Evolutionary conservation across 2,797 vertebrate genomes (phyloP), one percentile per base, ranked within the genome.

Genomic region (Semaprochilodus insignis): DNA sequence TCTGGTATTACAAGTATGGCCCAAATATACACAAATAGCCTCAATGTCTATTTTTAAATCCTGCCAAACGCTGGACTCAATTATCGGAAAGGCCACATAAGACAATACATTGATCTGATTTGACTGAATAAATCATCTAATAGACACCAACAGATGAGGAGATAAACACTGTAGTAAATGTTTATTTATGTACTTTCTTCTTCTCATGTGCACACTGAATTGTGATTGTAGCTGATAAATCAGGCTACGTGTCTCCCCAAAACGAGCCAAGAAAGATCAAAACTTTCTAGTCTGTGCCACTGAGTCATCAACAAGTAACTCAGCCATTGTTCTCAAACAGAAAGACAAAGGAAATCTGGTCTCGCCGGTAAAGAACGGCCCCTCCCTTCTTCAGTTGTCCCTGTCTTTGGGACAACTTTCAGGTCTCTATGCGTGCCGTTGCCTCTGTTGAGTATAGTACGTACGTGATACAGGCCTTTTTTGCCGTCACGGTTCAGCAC

Each of bases 401-500:
- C n/a, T n/a, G n/a, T n/a, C n/a, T n/a, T n/a, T 44, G 55, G 21
- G 34, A 75, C 54, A 13, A n/a, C 13, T 48, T 48, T 8, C 57
- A 75, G 5, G 55, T 44, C 34, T 25, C 16, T 23, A 15, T 17
- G 13, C 2, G 1, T 54, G 57, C 27, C 27, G 66, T 27, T 27
- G 67, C 34, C 57, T 55, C 40, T 40, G 44, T 48, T 44, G 54
- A 75, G 44, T 59, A 77, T n/a, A 15, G 5, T 76, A 23, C 31
- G 52, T 60, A 51, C 36, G 31, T 19, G 19, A 67, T 21, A 40
- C 19, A 75, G 52, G 77, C 54, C 74, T 84, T 71, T 72, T 59
- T 77, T 72, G 51, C 77, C 27, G 85, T 74, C 69, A 81, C 77
- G 55, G 81, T 78, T 74, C 60, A 55, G 74, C 81, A 74, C 71